These are phyloP conservation scores for Orthonevra nobilis DNA, from an alignment of 2,888 invertebrate genomes.

Conservation along the genomic window DNA sequence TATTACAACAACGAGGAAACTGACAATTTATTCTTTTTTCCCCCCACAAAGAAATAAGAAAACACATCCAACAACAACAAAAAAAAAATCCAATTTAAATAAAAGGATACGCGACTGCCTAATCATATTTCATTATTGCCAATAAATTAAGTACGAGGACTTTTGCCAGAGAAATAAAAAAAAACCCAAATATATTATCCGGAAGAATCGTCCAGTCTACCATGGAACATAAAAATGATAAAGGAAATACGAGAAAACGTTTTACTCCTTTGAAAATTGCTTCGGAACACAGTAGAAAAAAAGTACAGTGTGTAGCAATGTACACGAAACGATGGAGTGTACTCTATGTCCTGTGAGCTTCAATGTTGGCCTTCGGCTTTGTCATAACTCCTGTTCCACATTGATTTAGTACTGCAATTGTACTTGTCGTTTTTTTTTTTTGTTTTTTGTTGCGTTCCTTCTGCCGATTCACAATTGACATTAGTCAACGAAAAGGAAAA, in stretches of 20 bases:
- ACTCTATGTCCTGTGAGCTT: conserved; percentile 1
- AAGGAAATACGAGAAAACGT: conserved; percentile 19
- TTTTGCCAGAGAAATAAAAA: conserved; percentile 31
- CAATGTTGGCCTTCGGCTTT: conserved; percentile 40
- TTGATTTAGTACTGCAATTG: conserved; percentile 63
- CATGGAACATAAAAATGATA: conserved; percentile 43
- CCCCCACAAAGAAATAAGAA: neutral
- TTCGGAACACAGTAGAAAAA: conserved; percentile 7
- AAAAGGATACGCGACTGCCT: conserved; percentile 55
- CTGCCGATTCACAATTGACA: conserved; percentile 49
- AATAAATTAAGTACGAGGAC: conserved; percentile 57
- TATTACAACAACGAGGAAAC: conserved; percentile 9
- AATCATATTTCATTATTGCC: conserved; percentile 66
- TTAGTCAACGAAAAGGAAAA: conserved; percentile 43
- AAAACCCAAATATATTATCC: conserved; percentile 47
- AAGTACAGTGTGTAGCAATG: conserved; percentile 30
- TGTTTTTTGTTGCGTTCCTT: neutral
- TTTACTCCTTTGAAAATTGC: conserved; percentile 42
- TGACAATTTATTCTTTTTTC: conserved; percentile 31
- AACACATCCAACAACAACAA: neutral
- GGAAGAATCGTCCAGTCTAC: conserved; percentile 46
- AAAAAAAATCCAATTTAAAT: conserved; percentile 44
- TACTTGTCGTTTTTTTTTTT: conserved; percentile 28
- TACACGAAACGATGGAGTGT: conserved; percentile 23
- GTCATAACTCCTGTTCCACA: conserved; percentile 42